Percentiles rank a stretch among this genome's conserved stretches.
phyloP scores from a whole-genome alignment of 2,113 vertebrate species.

The Hyperopisus bebe region DNA sequence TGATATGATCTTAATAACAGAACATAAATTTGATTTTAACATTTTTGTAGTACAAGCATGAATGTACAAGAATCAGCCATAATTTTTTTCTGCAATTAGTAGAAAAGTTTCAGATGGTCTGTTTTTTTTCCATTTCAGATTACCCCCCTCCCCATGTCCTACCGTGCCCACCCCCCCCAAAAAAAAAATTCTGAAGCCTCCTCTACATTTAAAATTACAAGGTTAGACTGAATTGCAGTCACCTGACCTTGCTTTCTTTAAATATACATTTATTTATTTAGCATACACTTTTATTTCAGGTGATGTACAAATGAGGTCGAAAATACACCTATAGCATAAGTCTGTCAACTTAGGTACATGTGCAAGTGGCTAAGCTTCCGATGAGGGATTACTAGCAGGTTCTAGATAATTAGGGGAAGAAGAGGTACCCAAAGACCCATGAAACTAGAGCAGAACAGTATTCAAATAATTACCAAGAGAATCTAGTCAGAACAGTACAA shows the following conservation, averaged over 20 bases:
- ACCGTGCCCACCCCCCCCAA: no score
- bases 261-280: neutral
- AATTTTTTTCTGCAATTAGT: neutral
- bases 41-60: neutral
- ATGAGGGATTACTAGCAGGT: neutral
- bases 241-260: neutral
- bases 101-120: neutral
- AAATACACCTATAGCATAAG: neutral
- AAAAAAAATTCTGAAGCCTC: neutral
- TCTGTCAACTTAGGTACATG: neutral
- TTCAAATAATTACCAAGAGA: neutral
- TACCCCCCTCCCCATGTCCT: neutral
- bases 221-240: neutral
- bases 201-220: neutral
- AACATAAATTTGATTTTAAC: neutral
- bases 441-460: neutral
- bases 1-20: neutral
- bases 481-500: neutral
- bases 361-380: neutral
- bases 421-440: neutral
- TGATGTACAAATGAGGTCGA: neutral
- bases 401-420: neutral
- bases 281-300: neutral
- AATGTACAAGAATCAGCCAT: neutral
- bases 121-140: neutral